A percentile compares a stretch with the other conserved stretches of the same genome.
Conservation (phyloP, 2,888 invertebrate genomes). For the Morpho achilles region DNA sequence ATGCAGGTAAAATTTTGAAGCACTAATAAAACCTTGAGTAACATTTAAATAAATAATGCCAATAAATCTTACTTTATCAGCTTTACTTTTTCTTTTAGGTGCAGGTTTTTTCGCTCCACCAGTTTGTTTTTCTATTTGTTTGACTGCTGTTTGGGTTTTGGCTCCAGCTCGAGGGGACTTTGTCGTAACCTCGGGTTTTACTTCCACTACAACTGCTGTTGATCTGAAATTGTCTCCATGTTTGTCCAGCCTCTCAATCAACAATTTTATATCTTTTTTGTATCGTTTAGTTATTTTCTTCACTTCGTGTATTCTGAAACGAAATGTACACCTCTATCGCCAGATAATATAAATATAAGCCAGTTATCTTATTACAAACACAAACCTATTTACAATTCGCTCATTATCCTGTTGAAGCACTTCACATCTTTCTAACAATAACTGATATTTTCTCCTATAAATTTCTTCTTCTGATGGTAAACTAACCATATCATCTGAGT, state of each 20-base stretch:
- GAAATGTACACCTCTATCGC: conserved; percentile 31
- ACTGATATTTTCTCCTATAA: conserved; percentile 86
- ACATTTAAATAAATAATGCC: not conserved
- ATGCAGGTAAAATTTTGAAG: too few relatives aligned
- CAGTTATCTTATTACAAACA: conserved; percentile 35
- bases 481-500: conserved; percentile 76
- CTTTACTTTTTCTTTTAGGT: conserved; percentile 80
- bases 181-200: conserved; percentile 52
- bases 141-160: conserved; percentile 46
- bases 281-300: conserved; percentile 83
- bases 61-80: conserved; percentile 71
- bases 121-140: conserved; percentile 57
- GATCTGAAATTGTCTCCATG: conserved; percentile 85
- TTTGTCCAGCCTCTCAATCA: conserved; percentile 83
- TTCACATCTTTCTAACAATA: conserved; percentile 86
- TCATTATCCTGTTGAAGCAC: conserved; percentile 88
- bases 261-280: conserved; percentile 83
- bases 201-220: conserved; percentile 78
- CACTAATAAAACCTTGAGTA: too few relatives aligned
- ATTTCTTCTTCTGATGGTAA: conserved; percentile 81
- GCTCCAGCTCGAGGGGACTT: conserved; percentile 41
- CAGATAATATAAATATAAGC: conserved; percentile 27
- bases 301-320: conserved; percentile 83
- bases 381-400: conserved; percentile 82
- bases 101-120: conserved; percentile 58